phyloP scores from a whole-genome alignment of 2,888 invertebrate genomes.

The Allygus modestus region DNA sequence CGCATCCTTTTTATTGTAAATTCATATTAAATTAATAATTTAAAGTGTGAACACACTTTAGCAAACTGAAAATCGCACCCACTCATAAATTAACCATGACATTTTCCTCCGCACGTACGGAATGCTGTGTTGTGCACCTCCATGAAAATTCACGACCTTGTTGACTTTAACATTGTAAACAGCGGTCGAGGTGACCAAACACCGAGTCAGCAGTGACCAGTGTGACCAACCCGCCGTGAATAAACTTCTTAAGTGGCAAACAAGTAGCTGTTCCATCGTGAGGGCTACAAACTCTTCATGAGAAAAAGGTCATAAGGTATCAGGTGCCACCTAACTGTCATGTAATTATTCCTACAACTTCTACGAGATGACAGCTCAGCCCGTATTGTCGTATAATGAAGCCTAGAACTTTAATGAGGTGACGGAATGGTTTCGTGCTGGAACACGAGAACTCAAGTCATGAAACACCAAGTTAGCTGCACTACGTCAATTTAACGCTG shows the following conservation, averaged over 20 bases:
- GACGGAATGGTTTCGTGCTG: not conserved
- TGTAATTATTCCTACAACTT: not conserved
- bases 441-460: not conserved
- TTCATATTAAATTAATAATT: too few species aligned
- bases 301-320: too few species aligned
- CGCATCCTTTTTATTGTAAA: too few species aligned
- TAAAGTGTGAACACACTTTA: too few species aligned
- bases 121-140: not conserved
- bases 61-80: too few species aligned
- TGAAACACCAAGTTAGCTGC: conserved; percentile 22
- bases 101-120: not conserved
- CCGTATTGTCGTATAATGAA: not conserved
- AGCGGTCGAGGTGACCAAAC: not conserved
- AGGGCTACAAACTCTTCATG: too few species aligned
- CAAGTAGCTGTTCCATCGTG: too few species aligned
- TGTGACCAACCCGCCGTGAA: not conserved
- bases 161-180: not conserved
- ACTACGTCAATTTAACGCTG: not conserved
- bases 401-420: conserved; percentile 17
- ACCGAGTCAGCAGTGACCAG: not conserved
- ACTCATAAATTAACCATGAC: too few species aligned
- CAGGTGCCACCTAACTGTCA: too few species aligned
- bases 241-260: not conserved
- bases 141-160: conserved; percentile 4
- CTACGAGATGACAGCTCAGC: not conserved